Percentiles rank a stretch among this genome's conserved stretches.
These are phyloP conservation scores for Drosophila hydei DNA, from an alignment of 1,140 invertebrate genomes.

Conservation along the genomic window DNA sequence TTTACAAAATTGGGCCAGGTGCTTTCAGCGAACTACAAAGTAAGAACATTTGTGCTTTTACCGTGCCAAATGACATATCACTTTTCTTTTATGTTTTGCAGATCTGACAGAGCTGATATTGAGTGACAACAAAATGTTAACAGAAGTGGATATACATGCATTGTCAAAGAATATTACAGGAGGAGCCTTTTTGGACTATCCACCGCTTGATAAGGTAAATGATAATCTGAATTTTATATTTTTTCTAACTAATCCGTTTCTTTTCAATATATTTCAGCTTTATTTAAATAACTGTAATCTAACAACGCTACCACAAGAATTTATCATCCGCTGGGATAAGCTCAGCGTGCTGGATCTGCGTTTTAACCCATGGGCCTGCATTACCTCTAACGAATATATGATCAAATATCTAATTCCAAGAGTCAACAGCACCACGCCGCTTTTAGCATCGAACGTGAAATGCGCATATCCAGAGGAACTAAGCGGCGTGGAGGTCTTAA, in stretches of 20 bases:
- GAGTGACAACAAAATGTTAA: constrained; percentile 86
- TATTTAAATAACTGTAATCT: constrained; percentile 89
- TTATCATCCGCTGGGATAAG: constrained; percentile 88
- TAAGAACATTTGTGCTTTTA: constrained; percentile 31
- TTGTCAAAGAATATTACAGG: constrained; percentile 81
- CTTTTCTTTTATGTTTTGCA: constrained; percentile 34
- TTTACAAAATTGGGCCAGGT: constrained; percentile 85
- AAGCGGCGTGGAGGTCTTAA: constrained; percentile 85
- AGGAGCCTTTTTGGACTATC: constrained; percentile 59
- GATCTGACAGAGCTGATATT: constrained; percentile 67
- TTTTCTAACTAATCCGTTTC: neutral
- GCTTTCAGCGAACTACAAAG: constrained; percentile 75
- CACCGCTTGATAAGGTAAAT: constrained; percentile 67
- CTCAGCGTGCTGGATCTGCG: constrained; percentile 87
- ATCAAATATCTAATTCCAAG: constrained; percentile 86
- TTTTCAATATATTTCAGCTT: constrained; percentile 84
- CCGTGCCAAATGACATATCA: neutral
- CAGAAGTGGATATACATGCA: constrained; percentile 85
- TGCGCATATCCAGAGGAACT: constrained; percentile 86
- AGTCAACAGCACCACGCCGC: constrained; percentile 63
- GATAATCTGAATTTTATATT: neutral
- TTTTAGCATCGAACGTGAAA: constrained; percentile 72
- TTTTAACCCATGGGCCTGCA: constrained; percentile 90
- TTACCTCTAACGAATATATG: constrained; percentile 90
- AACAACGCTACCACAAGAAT: constrained; percentile 85